Conservation (phyloP, 1,140 invertebrate genomes). For the Coelopa frigida region DNA sequence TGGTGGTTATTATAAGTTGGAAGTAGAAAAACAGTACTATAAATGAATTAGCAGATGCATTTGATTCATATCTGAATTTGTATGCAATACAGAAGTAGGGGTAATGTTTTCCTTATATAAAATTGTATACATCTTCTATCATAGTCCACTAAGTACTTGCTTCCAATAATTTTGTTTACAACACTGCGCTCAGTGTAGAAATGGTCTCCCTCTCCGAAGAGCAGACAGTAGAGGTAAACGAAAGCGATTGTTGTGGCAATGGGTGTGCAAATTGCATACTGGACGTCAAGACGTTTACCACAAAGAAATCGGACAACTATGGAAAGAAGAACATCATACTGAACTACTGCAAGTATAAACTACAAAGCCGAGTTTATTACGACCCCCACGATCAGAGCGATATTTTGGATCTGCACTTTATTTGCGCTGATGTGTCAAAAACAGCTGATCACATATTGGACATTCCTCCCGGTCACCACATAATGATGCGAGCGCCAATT, state of each 20-base stretch:
- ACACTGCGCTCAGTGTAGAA: too few species aligned
- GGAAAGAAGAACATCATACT: constrained; percentile 28
- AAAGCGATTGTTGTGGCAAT: constrained; percentile 39
- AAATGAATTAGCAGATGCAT: too few species aligned
- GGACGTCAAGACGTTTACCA: constrained; percentile 19
- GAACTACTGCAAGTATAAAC: too few species aligned
- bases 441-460: constrained; percentile 22
- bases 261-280: constrained; percentile 41
- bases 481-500: constrained; percentile 27
- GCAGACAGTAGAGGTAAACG: neutral
- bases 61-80: too few species aligned
- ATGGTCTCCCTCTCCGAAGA: too few species aligned
- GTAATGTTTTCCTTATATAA: too few species aligned
- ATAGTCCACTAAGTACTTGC: neutral
- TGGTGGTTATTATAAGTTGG: too few species aligned
- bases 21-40: too few species aligned
- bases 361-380: constrained; percentile 22
- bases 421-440: neutral
- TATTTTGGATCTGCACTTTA: constrained; percentile 27
- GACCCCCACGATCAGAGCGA: constrained; percentile 3
- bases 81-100: too few species aligned
- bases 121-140: too few species aligned
- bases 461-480: constrained; percentile 33
- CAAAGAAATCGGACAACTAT: neutral
- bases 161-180: neutral